phyloP scores from a whole-genome alignment of 2,888 invertebrate species.

The Nemotelus nigrinus region DNA sequence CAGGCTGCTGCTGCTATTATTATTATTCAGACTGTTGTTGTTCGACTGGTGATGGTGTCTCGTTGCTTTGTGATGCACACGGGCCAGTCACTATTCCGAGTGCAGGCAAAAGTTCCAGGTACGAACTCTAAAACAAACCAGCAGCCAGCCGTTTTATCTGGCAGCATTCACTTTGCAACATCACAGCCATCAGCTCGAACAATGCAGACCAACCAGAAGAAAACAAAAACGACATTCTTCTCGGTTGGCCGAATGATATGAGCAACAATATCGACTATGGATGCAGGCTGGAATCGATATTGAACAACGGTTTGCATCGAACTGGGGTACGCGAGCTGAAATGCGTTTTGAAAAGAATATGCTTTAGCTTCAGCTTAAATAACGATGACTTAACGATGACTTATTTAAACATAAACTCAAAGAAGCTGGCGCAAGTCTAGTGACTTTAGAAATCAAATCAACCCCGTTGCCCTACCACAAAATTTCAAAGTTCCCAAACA shows the following conservation, averaged over 20 bases:
- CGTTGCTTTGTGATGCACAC: not conserved
- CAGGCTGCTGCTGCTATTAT: constrained; percentile 17
- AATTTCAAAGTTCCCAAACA: too few species aligned
- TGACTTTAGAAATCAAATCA: too few species aligned
- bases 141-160: constrained; percentile 20
- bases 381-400: too few species aligned
- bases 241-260: constrained; percentile 22
- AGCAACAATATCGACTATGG: constrained; percentile 24
- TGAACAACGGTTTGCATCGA: not conserved
- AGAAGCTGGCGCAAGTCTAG: too few species aligned
- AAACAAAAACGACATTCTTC: constrained; percentile 26
- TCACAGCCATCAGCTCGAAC: constrained; percentile 17
- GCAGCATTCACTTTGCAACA: constrained; percentile 34
- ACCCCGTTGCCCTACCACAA: too few species aligned
- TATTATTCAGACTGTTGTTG: not conserved
- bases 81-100: not conserved
- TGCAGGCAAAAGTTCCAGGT: not conserved
- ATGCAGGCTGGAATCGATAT: not conserved
- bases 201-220: constrained; percentile 41
- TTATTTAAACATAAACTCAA: too few species aligned
- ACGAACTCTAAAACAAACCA: not conserved
- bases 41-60: constrained; percentile 22
- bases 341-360: not conserved
- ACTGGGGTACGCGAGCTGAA: not conserved
- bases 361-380: too few species aligned